A percentile compares a stretch with the other conserved stretches of the same genome.
Conservation (phyloP, 23 tunicate genomes). For the Styela plicata region DNA sequence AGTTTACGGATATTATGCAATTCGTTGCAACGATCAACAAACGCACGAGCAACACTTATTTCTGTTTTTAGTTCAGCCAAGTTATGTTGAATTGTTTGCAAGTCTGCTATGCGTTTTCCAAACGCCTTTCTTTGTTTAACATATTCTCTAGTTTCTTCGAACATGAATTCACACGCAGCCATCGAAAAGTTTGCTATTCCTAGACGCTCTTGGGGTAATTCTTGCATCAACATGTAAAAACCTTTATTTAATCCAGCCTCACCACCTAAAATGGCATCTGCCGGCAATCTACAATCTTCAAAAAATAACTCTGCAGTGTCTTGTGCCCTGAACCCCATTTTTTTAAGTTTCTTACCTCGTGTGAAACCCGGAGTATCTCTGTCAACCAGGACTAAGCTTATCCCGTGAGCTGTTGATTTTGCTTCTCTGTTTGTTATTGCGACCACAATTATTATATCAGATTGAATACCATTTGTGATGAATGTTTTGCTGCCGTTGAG, state of each 20-base stretch:
- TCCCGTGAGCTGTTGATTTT: slow-evolving; percentile 95
- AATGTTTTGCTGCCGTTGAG: slow-evolving; percentile 96
- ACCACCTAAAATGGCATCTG: slow-evolving; percentile 91
- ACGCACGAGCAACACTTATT: slow-evolving; percentile 76
- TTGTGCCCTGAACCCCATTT: slow-evolving; percentile 95
- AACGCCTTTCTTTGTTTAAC: slow-evolving; percentile 99
- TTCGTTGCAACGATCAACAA: slow-evolving; percentile 81
- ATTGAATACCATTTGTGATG: slow-evolving; percentile 95
- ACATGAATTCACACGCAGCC: slow-evolving; percentile 94
- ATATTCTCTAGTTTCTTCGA: slow-evolving; percentile 95
- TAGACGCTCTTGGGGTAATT: slow-evolving; percentile 92
- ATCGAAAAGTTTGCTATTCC: slow-evolving; percentile 78
- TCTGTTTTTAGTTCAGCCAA: slow-evolving; percentile 98
- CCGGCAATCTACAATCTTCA: slow-evolving; percentile 89
- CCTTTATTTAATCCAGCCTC: slow-evolving; percentile 92
- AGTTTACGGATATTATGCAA: slow-evolving; percentile 71
- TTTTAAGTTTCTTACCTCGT: slow-evolving; percentile 89
- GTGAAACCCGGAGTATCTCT: slow-evolving; percentile 85
- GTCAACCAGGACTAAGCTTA: slow-evolving; percentile 89
- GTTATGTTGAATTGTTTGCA: slow-evolving; percentile 95
- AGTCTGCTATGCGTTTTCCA: slow-evolving; percentile 83
- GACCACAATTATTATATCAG: slow-evolving; percentile 87
- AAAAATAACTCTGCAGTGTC: slow-evolving; percentile 98
- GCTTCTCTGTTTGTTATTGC: slow-evolving; percentile 94
- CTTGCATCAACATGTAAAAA: slow-evolving; percentile 93